Evolutionary conservation across 2,797 vertebrate genomes (phyloP), one percentile per base, ranked within the genome.

Genomic region (Loris lydekkerianus): DNA sequence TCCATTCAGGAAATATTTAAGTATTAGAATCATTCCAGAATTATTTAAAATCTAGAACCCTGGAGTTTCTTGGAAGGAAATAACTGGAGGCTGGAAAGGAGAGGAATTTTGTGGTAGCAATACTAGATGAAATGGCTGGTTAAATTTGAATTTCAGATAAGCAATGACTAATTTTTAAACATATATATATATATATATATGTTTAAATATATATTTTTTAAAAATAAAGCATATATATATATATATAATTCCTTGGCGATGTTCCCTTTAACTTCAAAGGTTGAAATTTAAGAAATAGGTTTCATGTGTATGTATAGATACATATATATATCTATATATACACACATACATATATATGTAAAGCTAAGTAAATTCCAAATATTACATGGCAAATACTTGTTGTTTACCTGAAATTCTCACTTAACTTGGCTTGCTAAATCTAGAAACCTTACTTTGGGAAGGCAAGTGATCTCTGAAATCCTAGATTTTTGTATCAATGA

Each of bases 71-170:
- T 92, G 17, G 37, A 96, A 95, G 95, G n/a, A 91, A 29, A 93
- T 72, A 27, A 34, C 11, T 87, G 53, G 37, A 72, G 3, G 29
- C 46, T 76, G 34, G 29, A 53, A 40, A 76, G 4, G 25, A 81
- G 4, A 84, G 31, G 84, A 21, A 61, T 93, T 23, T 60, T 84
- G 5, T 37, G 5, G 53, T 70, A 86, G 49, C 20, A 73, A 10
- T 92, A 34, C 43, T 18, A 84, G 10, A 67, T 93, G 82, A 93
- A 92, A 77, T 18, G 18, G 46, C 29, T 81, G 53, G 4, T 88
- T 93, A 92, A 88, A 76, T 84, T 93, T 93, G 53, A 94, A 82
- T 94, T 96, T 91, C 72, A 93, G n/a, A 60, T 69, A 81, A 92
- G n/a, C 73, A 91, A 6, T 88, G 67, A 93, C 46, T 91, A 93